A percentile compares a stretch with the other conserved stretches of the same genome.
These are phyloP conservation scores for Pristionchus exspectatus DNA, from an alignment of 2,888 invertebrate genomes.

Conservation along the genomic window DNA sequence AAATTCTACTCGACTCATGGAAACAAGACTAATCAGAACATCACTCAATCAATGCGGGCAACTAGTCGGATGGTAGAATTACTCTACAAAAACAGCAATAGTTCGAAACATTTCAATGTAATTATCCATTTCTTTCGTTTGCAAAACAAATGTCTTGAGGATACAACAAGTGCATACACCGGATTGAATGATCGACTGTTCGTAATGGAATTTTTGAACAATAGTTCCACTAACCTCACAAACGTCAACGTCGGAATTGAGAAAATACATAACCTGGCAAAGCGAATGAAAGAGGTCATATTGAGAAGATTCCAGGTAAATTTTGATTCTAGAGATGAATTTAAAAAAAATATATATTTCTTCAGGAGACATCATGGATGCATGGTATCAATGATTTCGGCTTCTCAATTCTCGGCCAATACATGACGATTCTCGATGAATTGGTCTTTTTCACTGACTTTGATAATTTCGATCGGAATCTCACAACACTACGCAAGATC, in stretches of 20 bases:
- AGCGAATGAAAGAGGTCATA: neutral
- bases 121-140: neutral
- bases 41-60: neutral
- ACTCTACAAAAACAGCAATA: slow-evolving; percentile 9
- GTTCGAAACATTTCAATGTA: slow-evolving; percentile 16
- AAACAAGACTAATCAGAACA: slow-evolving; percentile 12
- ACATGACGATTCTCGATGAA: neutral
- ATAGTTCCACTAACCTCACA: neutral
- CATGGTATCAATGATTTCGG: neutral
- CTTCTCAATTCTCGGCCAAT: slow-evolving; percentile 17
- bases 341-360: too few relatives aligned
- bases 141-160: neutral
- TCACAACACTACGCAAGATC: slow-evolving; percentile 29
- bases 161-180: neutral
- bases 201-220: slow-evolving; percentile 33
- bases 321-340: neutral
- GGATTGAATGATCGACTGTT: slow-evolving; percentile 1
- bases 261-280: slow-evolving; percentile 14
- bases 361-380: slow-evolving; percentile 46
- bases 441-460: slow-evolving; percentile 30
- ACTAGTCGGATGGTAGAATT: neutral
- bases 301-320: neutral
- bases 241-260: slow-evolving; percentile 6
- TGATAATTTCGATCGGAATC: slow-evolving; percentile 47
- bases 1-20: slow-evolving; percentile 31